These are phyloP conservation scores for Sciurus vulgaris DNA, from an alignment of 2,797 vertebrate species.

Conservation along the genomic window DNA sequence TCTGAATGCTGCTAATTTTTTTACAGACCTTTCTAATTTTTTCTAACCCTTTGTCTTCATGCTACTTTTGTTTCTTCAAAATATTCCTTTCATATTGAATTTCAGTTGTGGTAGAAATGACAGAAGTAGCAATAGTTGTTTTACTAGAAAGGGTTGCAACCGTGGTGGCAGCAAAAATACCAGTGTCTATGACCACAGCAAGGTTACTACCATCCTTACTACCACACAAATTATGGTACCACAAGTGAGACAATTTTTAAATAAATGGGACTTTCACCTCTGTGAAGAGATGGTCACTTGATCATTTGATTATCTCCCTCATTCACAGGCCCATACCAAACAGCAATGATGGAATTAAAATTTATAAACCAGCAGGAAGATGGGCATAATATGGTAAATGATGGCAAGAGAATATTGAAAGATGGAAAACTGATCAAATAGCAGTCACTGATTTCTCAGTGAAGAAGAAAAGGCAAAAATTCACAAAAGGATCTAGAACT, in stretches of 20 bases:
- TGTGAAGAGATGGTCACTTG: neutral
- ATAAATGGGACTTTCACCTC: neutral
- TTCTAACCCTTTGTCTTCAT: neutral
- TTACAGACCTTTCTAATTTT: neutral
- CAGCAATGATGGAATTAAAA: neutral
- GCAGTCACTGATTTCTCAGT: neutral
- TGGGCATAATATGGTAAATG: neutral
- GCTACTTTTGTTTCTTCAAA: neutral
- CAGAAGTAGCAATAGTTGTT: too few species aligned
- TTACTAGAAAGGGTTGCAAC: too few species aligned
- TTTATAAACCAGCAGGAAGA: neutral
- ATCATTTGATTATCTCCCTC: neutral
- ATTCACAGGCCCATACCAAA: neutral
- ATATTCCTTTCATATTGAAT: neutral
- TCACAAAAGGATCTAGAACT: neutral
- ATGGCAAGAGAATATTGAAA: neutral
- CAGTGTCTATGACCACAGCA: too few species aligned
- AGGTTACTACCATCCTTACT: too few species aligned
- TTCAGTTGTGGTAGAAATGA: too few species aligned
- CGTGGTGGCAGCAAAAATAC: too few species aligned
- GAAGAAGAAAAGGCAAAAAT: neutral
- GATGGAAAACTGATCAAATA: neutral
- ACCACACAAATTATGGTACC: too few species aligned
- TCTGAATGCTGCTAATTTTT: neutral
- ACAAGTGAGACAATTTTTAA: neutral